Conservation (phyloP, 2,888 invertebrate genomes). For the Latrodectus elegans region DNA sequence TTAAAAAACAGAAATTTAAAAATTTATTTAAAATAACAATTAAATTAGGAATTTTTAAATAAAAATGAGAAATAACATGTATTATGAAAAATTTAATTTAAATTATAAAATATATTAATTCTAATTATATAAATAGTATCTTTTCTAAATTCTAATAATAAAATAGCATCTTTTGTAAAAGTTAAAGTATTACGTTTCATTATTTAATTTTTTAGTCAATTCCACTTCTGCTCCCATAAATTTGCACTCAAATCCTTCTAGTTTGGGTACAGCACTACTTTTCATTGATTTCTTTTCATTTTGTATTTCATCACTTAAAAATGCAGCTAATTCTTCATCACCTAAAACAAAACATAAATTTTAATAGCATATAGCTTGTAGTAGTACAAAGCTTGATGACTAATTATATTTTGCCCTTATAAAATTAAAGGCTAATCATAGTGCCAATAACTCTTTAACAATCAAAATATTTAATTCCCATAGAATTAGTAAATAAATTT, state of each 20-base stretch:
- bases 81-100: too few relatives aligned
- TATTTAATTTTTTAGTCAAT: slow-evolving; percentile 78
- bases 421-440: too few relatives aligned
- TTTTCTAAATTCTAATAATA: not conserved
- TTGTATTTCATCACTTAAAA: slow-evolving; percentile 93
- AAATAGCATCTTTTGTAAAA: not conserved
- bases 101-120: not conserved
- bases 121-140: not conserved
- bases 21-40: too few relatives aligned
- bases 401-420: too few relatives aligned
- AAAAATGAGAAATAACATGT: too few relatives aligned
- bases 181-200: slow-evolving; percentile 79
- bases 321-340: slow-evolving; percentile 90
- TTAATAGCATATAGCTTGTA: too few relatives aligned
- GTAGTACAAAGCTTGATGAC: too few relatives aligned
- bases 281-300: slow-evolving; percentile 89
- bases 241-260: slow-evolving; percentile 81
- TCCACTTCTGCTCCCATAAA: slow-evolving; percentile 89
- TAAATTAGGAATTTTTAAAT: too few relatives aligned
- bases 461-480: too few relatives aligned
- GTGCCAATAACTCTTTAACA: too few relatives aligned
- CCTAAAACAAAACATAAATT: slow-evolving; percentile 77
- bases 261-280: slow-evolving; percentile 82
- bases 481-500: too few relatives aligned
- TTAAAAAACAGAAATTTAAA: too few relatives aligned